Base-by-base conservation (phyloP, 1,140 invertebrate genomes). In the Drosophila sproati region DNA sequence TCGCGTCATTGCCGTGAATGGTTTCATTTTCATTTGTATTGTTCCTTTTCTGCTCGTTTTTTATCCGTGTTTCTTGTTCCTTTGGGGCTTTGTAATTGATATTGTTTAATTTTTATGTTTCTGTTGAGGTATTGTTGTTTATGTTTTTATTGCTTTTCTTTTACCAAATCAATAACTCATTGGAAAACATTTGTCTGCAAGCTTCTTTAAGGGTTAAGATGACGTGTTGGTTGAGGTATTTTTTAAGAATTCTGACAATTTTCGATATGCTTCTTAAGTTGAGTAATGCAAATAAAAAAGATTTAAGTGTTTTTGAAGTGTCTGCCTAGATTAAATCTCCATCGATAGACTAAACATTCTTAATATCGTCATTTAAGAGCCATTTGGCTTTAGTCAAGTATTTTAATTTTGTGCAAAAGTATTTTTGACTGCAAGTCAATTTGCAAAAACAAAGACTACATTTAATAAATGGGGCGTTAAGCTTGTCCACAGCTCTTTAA, bases 41-140 rank as follows among this genome's bases (percentile, higher is more conserved):
- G 41, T 80, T 60, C 51, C 20, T 50, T 67, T 51, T 54, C 35
- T 47, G 6, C 43, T 28, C 35, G 57, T 57, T 70, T 45, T 39
- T 39, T 35, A 45, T 77, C 71, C 68, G 35, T 54, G 12, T 43
- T 43, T n/a, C 41, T 54, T 79, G 75, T 64, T 86, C 76, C 80
- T 88, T 77, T 80, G 70, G 69, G 70, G 48, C 41, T 81, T 82
- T 79, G 82, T 86, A 81, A 89, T 78, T 85, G 85, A 88, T 88
- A 88, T 81, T 81, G 78, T 88, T 88, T 57, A 71, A 47, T 67
- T 55, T 57, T 43, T 66, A 71, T 59, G 55, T 35, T 52, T 70
- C 62, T 31, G 10, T 32, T 68, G 37, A 8, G 10, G 39, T 37
- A 43, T 60, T 61, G 50, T 50, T 57, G 31, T 48, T 20, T 31